Conservation (phyloP, 2,888 invertebrate species). For the Chrysomela aeneicollis region DNA sequence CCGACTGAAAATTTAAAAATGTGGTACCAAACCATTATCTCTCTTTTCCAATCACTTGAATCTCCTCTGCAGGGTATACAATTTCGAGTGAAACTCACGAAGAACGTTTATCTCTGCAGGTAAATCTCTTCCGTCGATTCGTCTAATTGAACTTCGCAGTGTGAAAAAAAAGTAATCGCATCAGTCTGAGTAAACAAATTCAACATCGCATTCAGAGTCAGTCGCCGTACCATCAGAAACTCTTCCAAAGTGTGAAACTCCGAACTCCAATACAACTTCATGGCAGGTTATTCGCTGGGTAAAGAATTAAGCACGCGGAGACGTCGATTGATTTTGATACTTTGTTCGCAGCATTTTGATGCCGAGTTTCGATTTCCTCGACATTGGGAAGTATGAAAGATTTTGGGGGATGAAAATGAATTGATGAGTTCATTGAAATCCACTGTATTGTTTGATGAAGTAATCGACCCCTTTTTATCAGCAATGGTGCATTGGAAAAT, state of each 20-base stretch:
- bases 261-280: conserved; percentile 47
- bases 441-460: too few species aligned
- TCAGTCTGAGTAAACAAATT: conserved; percentile 47
- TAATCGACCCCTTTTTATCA: too few species aligned
- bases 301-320: conserved; percentile 36
- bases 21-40: too few species aligned
- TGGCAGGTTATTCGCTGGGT: conserved; percentile 42
- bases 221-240: not conserved
- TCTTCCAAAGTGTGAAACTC: conserved; percentile 35
- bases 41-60: not conserved
- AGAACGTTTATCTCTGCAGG: not conserved
- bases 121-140: conserved; percentile 22
- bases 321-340: conserved; percentile 44
- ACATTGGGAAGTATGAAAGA: not conserved
- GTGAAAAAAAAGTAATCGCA: conserved; percentile 41
- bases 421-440: too few species aligned
- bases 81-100: not conserved
- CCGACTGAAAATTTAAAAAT: too few species aligned
- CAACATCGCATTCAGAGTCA: conserved; percentile 1
- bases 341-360: conserved; percentile 24
- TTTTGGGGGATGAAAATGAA: too few species aligned
- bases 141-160: conserved; percentile 37
- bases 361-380: not conserved
- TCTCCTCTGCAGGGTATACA: too few species aligned
- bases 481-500: too few species aligned